Evolutionary conservation across 1,140 invertebrate genomes (phyloP), one percentile per base, ranked within the genome.

Genomic region (Plectrocnemia conspersa): DNA sequence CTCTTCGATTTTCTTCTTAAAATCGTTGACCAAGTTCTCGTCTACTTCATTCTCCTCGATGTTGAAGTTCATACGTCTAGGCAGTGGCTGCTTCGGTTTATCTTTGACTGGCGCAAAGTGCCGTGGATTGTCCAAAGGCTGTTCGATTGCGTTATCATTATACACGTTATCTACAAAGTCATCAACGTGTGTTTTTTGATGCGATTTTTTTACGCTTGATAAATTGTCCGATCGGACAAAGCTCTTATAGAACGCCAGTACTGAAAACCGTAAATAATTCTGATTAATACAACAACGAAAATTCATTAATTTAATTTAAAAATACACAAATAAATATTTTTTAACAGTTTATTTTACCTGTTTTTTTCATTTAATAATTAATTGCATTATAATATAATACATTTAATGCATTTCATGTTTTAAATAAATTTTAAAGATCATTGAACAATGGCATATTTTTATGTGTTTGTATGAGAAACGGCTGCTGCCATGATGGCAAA

Each of bases 1-100:
- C 15, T 56, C 54, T 15, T 61, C 55, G 13, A 46, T 29, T 52
- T 56, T 61, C n/a, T 57, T 56, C 22, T 57, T 52, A 13, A 56
- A 56, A 23, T 55, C 35, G 21, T 22, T 33, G 21, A 15, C 42
- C 3, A 23, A 24, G 33, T 50, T 32, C 18, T 44, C 54, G 32
- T 60, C 58, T n/a, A 47, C 29, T n/a, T 53, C 54, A 21, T 57
- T 46, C 36, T 61, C 59, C 46, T 57, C 54, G 32, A 57, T 55
- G 41, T 61, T 56, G 29, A 61, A 61, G 27, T 61, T 57, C 10
- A 42, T 22, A 21, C 52, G 52, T 2, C 32, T 42, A 3, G 22
- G 23, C 6, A 9, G 10, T 16, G 9, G 11, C 3, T 13, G 27
- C 25, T 60, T 60, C 15, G 29, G 11, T 25, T 49, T 52, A 25